Evolutionary conservation across 2,888 invertebrate species (phyloP).

Genomic region (Acanthosepion pharaonis): DNA sequence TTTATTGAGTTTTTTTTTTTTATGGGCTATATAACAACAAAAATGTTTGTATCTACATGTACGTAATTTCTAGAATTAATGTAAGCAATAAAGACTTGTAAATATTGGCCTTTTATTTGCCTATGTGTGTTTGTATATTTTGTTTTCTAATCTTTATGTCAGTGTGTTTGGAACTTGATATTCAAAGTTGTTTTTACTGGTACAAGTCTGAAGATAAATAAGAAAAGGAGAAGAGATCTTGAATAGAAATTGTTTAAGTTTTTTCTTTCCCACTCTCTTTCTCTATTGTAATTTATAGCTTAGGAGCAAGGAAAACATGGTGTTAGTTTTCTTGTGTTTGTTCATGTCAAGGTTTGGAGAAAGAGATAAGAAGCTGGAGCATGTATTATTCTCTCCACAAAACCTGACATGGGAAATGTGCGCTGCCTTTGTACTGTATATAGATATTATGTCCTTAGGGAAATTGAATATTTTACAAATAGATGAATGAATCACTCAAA

Average conservation of each 20-base stretch:
- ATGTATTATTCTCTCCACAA: neutral
- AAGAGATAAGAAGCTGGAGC: neutral
- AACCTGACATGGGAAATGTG: neutral
- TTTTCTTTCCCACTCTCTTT: neutral
- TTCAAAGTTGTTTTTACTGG: constrained; percentile 14
- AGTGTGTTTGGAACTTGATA: neutral
- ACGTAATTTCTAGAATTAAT: neutral
- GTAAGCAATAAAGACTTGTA: neutral
- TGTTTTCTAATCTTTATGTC: neutral
- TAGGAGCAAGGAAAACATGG: neutral
- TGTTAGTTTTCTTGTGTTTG: neutral
- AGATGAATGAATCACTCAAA: neutral
- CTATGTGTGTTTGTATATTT: neutral
- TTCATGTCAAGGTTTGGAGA: neutral
- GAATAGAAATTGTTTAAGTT: neutral
- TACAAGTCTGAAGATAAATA: neutral
- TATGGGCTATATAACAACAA: too few relatives aligned
- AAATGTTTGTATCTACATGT: neutral
- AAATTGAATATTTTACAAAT: constrained; percentile 33
- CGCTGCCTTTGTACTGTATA: neutral
- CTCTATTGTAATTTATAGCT: neutral
- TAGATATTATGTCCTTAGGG: neutral
- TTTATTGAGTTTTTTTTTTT: neutral
- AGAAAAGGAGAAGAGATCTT: neutral
- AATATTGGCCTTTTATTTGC: neutral